A percentile compares a stretch with the other conserved stretches of the same genome.
Evolutionary conservation across 1,140 invertebrate species (phyloP).

Genomic region (Solenopsis invicta): DNA sequence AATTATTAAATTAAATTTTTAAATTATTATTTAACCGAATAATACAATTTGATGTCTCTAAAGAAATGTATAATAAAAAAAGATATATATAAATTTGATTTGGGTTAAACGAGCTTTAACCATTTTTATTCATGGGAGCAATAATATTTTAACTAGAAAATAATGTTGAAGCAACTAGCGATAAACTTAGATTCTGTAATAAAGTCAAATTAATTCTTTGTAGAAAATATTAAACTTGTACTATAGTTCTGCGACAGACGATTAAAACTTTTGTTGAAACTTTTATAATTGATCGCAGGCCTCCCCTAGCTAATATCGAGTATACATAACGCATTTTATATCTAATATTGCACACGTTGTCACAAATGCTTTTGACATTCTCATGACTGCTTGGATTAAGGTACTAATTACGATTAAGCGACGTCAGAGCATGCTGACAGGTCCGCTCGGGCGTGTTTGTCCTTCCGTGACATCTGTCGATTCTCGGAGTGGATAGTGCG

Average conservation of each 20-base stretch:
- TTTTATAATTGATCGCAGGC: constrained; percentile 15
- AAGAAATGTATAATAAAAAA: neutral
- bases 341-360: constrained; percentile 45
- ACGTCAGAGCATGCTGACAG: constrained; percentile 69
- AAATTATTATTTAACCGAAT: neutral
- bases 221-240: constrained; percentile 4
- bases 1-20: constrained; percentile 26
- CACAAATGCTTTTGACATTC: constrained; percentile 43
- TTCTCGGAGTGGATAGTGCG: constrained; percentile 56
- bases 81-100: neutral
- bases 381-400: constrained; percentile 66
- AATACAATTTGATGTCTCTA: neutral
- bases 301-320: neutral
- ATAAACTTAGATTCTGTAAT: neutral
- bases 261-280: constrained; percentile 27
- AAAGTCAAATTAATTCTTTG: constrained; percentile 10
- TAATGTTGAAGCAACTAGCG: neutral
- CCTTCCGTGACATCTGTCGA: constrained; percentile 76
- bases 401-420: constrained; percentile 76
- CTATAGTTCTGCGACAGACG: neutral
- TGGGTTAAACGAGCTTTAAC: neutral
- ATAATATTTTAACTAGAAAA: neutral
- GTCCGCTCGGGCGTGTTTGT: constrained; percentile 66
- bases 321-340: constrained; percentile 1
- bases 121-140: neutral